Conservation (phyloP, 2,113 vertebrate genomes). For the Lamprotornis superbus region DNA sequence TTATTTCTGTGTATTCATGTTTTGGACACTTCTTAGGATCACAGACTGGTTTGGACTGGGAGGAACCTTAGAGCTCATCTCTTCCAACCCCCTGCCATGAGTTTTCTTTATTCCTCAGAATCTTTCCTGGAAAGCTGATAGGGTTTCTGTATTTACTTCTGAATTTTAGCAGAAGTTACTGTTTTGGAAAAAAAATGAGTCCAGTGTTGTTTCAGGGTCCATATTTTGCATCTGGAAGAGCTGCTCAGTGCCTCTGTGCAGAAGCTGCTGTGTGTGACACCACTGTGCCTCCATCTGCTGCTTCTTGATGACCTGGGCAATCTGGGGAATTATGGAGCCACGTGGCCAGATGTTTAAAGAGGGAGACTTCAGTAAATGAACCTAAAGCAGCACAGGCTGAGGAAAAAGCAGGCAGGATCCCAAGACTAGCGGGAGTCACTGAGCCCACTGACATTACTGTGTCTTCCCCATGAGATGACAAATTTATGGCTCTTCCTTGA, state of each 20-base stretch:
- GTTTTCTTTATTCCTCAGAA: not conserved
- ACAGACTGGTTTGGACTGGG: no score
- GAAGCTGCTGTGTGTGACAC: not conserved
- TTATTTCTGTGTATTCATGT: not conserved
- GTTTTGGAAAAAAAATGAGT: not conserved
- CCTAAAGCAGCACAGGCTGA: not conserved
- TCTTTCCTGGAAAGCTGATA: not conserved
- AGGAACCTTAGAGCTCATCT: not conserved
- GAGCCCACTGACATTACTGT: not conserved
- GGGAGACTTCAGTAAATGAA: not conserved
- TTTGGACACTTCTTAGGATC: not conserved
- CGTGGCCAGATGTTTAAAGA: not conserved
- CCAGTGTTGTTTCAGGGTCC: not conserved
- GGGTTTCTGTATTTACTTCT: not conserved
- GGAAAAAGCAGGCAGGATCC: not conserved
- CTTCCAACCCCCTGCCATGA: not conserved
- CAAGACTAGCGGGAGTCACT: not conserved
- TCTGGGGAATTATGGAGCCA: not conserved
- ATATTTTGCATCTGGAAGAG: not conserved
- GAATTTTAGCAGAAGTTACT: not conserved
- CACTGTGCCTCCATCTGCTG: not conserved
- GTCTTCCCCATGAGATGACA: not conserved
- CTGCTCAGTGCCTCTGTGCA: not conserved
- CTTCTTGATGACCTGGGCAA: not conserved
- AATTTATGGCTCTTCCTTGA: conserved; percentile 24